Evolutionary conservation across 1,140 invertebrate species (phyloP).

Genomic region (Trichonephila clavipes): DNA sequence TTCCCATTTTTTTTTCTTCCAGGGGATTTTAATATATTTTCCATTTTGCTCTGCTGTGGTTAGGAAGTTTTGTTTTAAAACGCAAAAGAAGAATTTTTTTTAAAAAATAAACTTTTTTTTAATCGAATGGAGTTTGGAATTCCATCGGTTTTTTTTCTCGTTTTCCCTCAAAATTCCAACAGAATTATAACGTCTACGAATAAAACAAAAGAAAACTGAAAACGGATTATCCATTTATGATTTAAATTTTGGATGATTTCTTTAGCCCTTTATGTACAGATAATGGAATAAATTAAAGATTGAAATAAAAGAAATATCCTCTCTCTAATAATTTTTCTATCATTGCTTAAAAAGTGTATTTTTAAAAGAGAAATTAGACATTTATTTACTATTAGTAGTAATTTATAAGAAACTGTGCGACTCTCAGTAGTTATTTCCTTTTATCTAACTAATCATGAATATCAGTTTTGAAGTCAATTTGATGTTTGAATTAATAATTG

Average conservation of each 20-base stretch:
- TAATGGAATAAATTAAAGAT: slow-evolving; percentile 16
- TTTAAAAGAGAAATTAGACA: neutral
- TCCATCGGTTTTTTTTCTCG: neutral
- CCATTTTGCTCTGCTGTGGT: too few relatives aligned
- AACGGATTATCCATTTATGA: neutral
- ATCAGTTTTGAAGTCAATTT: too few relatives aligned
- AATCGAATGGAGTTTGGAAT: neutral
- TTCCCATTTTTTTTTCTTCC: too few relatives aligned
- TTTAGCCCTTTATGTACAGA: neutral
- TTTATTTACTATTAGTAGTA: slow-evolving; percentile 11
- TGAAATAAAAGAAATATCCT: neutral
- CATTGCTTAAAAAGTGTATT: neutral
- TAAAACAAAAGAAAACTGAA: neutral
- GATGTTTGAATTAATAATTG: too few relatives aligned
- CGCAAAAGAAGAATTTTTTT: too few relatives aligned
- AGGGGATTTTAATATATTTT: too few relatives aligned
- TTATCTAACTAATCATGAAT: too few relatives aligned
- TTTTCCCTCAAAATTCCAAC: neutral
- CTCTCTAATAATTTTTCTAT: neutral
- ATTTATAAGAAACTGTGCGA: neutral
- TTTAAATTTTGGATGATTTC: neutral
- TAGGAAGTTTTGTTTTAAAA: too few relatives aligned
- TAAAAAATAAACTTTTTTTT: neutral
- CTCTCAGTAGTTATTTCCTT: too few relatives aligned
- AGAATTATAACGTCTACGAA: neutral